Base-by-base conservation (phyloP, 2,113 vertebrate species). In the Malaclemys terrapin region DNA sequence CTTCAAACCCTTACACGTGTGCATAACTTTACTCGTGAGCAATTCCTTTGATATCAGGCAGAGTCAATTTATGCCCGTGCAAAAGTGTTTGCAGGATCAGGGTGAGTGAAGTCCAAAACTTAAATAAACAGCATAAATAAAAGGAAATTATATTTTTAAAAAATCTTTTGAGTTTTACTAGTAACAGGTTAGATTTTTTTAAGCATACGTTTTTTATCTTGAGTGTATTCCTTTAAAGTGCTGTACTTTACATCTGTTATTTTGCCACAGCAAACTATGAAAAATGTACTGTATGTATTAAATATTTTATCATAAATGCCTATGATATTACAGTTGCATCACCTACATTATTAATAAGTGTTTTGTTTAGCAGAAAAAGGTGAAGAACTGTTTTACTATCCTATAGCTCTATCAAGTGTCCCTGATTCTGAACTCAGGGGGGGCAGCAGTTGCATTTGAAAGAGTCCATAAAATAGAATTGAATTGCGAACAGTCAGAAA, bases 21-120 rank as follows among this genome's bases (percentile, higher is more conserved):
- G 8, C 10, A 10, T 11, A 16, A 49, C 5, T n/a, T 2, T 81
- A 25, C 0, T 65, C 47, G 3, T 35, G 38, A 25, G 2, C 53
- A 87, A 11, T 31, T 84, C 76, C 87, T 38, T 3, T 0, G 4
- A 20, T 29, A 50, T 62, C 86, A 16, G 1, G 12, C 2, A 81
- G 59, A 31, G 5, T 0, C 4, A 10, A 86, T 80, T 13, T 49
- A 69, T 8, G 84, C 89, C 35, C 50, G 29, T 52, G 38, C 52
- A 84, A 52, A 50, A 65, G 75, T 80, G 38, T 83, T 89, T 90
- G 93, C 45, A 90, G 59, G 10, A 85, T 38, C 69, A 81, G 78
- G 42, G 59, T 88, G 85, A 87, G 86, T 78, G 90, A 90, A 22
- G 47, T 75, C 38, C 78, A 84, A 47, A 79, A 62, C 65, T 52